These are phyloP conservation scores for Cyprinodon variegatus DNA, from an alignment of 2,113 vertebrate species.

Conservation along the genomic window DNA sequence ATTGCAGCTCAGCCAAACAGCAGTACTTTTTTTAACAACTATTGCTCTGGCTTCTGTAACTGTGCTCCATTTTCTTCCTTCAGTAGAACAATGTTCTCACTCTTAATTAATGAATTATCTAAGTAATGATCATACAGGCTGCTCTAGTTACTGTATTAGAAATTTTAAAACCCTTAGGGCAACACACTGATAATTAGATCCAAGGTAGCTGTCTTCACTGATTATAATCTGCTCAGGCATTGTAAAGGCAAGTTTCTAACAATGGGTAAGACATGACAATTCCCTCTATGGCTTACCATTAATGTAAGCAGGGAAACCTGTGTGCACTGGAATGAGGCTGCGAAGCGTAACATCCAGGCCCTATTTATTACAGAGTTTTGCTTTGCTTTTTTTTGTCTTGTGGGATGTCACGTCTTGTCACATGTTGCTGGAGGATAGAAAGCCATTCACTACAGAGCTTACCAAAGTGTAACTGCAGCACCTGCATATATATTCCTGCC, in stretches of 20 bases:
- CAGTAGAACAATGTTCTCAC: constrained; percentile 3
- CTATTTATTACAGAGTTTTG: constrained; percentile 30
- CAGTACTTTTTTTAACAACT: constrained; percentile 5
- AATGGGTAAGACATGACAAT: neutral
- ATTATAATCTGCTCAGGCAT: neutral
- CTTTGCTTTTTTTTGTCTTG: constrained; percentile 4
- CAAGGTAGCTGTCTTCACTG: constrained; percentile 30
- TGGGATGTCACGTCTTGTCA: constrained; percentile 34
- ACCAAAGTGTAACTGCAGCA: constrained; percentile 48
- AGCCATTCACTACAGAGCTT: constrained; percentile 30
- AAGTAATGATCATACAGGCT: constrained; percentile 21
- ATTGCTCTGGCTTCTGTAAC: constrained; percentile 3
- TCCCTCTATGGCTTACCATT: neutral
- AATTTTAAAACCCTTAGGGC: constrained; percentile 21
- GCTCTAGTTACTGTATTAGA: constrained; percentile 7
- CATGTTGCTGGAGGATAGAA: constrained; percentile 34
- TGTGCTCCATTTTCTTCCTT: neutral
- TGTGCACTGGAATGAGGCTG: neutral
- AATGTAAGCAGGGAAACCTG: neutral
- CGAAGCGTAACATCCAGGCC: neutral
- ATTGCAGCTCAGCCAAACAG: neutral
- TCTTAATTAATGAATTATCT: constrained; percentile 40
- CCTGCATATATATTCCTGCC: constrained; percentile 58
- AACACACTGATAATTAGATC: constrained; percentile 30
- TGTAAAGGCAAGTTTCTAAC: neutral